phyloP scores from a whole-genome alignment of 92 coral and sea anemone genomes.

The Epizoanthus illoricatus region DNA sequence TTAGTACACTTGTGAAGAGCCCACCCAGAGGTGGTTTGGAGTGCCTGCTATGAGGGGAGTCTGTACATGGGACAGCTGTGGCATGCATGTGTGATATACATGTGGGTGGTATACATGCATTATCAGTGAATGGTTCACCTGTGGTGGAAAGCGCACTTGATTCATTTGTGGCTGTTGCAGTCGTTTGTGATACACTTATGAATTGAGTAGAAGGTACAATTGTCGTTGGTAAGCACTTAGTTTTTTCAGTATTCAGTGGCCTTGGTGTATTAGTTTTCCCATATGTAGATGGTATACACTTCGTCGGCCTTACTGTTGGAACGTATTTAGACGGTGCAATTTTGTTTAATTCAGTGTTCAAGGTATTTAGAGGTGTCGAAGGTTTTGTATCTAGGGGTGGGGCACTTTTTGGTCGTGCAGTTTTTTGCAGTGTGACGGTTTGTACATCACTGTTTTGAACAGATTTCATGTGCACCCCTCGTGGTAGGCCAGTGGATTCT shows the following conservation, averaged over 20 bases:
- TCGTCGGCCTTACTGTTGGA: too few relatives aligned
- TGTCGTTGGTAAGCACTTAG: background rate
- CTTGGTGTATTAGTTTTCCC: too few relatives aligned
- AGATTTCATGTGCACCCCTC: background rate
- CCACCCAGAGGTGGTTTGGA: background rate
- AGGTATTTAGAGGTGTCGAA: background rate
- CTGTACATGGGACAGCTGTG: background rate
- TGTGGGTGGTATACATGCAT: background rate
- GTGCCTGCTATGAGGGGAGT: background rate
- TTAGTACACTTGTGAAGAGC: background rate
- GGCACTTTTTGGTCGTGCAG: too few relatives aligned
- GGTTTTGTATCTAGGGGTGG: background rate
- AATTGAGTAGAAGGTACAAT: background rate
- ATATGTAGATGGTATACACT: too few relatives aligned
- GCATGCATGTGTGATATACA: background rate
- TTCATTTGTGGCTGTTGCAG: background rate
- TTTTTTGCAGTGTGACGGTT: too few relatives aligned
- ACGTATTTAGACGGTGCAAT: too few relatives aligned
- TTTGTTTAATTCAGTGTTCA: too few relatives aligned
- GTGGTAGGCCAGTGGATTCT: background rate
- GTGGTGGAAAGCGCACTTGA: constrained; percentile 1
- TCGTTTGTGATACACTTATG: background rate
- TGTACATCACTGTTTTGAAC: background rate
- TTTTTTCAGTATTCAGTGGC: too few relatives aligned
- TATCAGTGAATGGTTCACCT: background rate